These are phyloP conservation scores for Neosilurus hyrtlii DNA, from an alignment of 2,797 vertebrate genomes.

Conservation along the genomic window DNA sequence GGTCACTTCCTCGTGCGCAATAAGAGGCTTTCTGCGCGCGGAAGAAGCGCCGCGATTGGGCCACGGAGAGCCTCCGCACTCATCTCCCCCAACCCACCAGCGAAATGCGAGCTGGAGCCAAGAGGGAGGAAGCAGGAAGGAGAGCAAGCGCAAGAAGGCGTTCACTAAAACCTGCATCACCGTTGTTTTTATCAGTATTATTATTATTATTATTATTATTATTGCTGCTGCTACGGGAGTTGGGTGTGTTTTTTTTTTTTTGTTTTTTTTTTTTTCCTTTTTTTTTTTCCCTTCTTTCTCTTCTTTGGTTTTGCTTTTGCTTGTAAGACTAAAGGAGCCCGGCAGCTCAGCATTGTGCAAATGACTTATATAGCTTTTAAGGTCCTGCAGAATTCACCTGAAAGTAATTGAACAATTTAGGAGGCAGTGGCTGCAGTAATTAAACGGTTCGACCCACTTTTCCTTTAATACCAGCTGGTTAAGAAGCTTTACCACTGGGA, in stretches of 20 bases:
- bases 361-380: background rate
- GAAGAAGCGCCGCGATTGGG: constrained; percentile 61
- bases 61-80: constrained; percentile 76
- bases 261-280: constrained; percentile 20
- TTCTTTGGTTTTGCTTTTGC: background rate
- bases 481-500: constrained; percentile 61
- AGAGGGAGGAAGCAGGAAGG: constrained; percentile 75
- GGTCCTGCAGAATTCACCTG: constrained; percentile 59
- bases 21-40: constrained; percentile 70
- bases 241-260: background rate
- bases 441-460: constrained; percentile 51
- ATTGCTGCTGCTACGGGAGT: background rate
- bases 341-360: background rate
- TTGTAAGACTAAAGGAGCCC: constrained; percentile 11
- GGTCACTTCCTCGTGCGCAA: constrained; percentile 72
- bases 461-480: constrained; percentile 67
- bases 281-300: background rate
- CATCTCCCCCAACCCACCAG: constrained; percentile 75
- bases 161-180: constrained; percentile 72
- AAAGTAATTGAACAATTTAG: constrained; percentile 58
- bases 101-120: constrained; percentile 74
- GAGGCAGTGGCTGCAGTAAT: constrained; percentile 47
- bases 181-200: background rate
- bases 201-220: constrained; percentile 14
- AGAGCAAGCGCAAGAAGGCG: constrained; percentile 74